Evolutionary conservation across 1,140 invertebrate genomes (phyloP), one percentile per base, ranked within the genome.

Genomic region (Vanessa atalanta): DNA sequence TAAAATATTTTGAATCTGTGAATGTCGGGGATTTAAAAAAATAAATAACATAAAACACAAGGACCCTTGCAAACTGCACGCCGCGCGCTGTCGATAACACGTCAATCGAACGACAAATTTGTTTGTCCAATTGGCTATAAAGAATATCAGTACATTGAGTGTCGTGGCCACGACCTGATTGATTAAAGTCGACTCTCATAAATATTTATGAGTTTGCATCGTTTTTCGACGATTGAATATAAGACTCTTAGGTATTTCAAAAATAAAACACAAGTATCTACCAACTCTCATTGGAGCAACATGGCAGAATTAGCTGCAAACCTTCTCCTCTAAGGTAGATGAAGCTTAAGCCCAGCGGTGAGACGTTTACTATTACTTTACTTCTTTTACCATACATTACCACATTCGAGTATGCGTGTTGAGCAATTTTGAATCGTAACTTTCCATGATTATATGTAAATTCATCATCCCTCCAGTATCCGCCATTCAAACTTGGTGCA

Each of bases 121-220:
- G 76, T 78, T 74, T 60, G 72, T 64, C 57, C 57, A 65, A 72
- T 72, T 72, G 68, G 55, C 60, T 60, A 63, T 73, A 69, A 69
- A 73, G 65, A 68, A 71, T 71, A 61, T 70, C 51, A 47, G 31
- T 57, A 67, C 55, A 67, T 55, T 57, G 47, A 55, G 55, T 20
- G 47, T 64, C 48, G 26, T 9, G 31, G 61, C 12, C 23, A 31
- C 70, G 69, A 23, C 37, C 70, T 53, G 70, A 71, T 71, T 65
- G 70, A 71, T 71, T 71, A 31, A 60, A 60, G 55, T 26, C 20
- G 61, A 64, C 13, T 43, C 60, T 71, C 70, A 64, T 71, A 53
- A 71, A 71, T 65, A 64, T 71, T 71, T 50, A 71, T 71, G 70
- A 65, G 26, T 51, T 65, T n/a, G 60, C 61, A 47, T 71, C 70